Conservation (phyloP, 2,888 invertebrate genomes). For the Macrosoma leucophasiata region DNA sequence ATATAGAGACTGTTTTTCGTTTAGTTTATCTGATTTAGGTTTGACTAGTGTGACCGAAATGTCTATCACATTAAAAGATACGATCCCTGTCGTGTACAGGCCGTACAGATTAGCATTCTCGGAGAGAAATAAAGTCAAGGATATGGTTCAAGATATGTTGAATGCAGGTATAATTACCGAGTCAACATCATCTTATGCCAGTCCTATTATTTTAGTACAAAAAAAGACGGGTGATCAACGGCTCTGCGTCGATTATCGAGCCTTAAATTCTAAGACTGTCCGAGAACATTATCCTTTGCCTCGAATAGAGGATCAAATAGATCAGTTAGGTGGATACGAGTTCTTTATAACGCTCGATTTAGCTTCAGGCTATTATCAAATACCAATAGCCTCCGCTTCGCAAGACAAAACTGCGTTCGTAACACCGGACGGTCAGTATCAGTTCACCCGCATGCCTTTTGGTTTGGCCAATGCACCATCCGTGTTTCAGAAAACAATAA, state of each 20-base stretch:
- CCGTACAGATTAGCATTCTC: slow-evolving; percentile 22
- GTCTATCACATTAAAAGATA: slow-evolving; percentile 19
- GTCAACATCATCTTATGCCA: slow-evolving; percentile 18
- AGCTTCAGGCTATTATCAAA: slow-evolving; percentile 21
- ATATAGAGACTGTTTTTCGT: slow-evolving; percentile 19
- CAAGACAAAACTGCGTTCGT: slow-evolving; percentile 19
- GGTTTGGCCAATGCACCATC: slow-evolving; percentile 20
- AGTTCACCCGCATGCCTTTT: slow-evolving; percentile 21
- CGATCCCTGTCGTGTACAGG: slow-evolving; percentile 23
- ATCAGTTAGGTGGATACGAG: slow-evolving; percentile 12
- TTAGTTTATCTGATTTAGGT: slow-evolving; percentile 19
- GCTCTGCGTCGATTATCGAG: slow-evolving; percentile 27
- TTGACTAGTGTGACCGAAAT: slow-evolving; percentile 16
- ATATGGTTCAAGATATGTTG: slow-evolving; percentile 14
- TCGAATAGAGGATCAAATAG: slow-evolving; percentile 21
- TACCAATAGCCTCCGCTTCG: slow-evolving; percentile 26
- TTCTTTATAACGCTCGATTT: slow-evolving; percentile 17
- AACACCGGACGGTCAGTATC: slow-evolving; percentile 18
- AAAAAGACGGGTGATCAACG: slow-evolving; percentile 25
- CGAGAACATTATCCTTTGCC: slow-evolving; percentile 21
- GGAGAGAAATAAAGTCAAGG: slow-evolving; percentile 10
- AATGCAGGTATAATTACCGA: slow-evolving; percentile 20
- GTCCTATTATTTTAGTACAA: slow-evolving; percentile 21
- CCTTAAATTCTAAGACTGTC: slow-evolving; percentile 28
- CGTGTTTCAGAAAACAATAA: slow-evolving; percentile 10